phyloP scores from a whole-genome alignment of 2,797 vertebrate species.

The Pempheris klunzingeri region DNA sequence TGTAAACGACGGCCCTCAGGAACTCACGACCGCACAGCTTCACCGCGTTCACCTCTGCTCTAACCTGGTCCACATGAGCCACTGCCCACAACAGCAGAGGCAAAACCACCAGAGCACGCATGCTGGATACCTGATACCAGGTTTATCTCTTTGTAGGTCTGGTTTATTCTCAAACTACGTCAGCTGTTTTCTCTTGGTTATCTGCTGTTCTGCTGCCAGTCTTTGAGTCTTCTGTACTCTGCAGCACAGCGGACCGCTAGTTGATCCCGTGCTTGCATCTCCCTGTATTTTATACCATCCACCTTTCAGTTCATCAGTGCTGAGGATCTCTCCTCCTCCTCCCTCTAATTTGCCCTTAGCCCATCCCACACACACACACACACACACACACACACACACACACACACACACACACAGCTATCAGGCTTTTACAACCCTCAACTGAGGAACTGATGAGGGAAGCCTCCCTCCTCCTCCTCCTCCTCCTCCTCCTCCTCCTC shows the following conservation, averaged over 20 bases:
- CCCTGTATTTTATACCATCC: constrained; percentile 72
- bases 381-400: constrained; percentile 29
- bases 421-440: constrained; percentile 75
- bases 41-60: constrained; percentile 76
- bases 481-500: no score
- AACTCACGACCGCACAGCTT: constrained; percentile 88
- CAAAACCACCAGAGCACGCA: constrained; percentile 72
- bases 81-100: constrained; percentile 78
- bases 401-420: constrained; percentile 39
- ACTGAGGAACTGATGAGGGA: constrained; percentile 65
- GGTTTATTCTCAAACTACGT: not conserved
- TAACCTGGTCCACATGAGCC: constrained; percentile 60
- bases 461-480: no score
- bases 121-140: constrained; percentile 50
- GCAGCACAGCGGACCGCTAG: constrained; percentile 15
- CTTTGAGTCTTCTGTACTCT: constrained; percentile 19
- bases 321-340: constrained; percentile 53
- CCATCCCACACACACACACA: constrained; percentile 60
- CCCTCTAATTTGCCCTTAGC: constrained; percentile 28
- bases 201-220: not conserved
- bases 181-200: not conserved
- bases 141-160: constrained; percentile 1
- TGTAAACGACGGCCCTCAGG: constrained; percentile 87
- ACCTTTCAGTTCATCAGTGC: constrained; percentile 38
- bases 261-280: constrained; percentile 26